These are phyloP conservation scores for Clarias batrachus DNA, from an alignment of 2,113 vertebrate genomes.

Conservation along the genomic window DNA sequence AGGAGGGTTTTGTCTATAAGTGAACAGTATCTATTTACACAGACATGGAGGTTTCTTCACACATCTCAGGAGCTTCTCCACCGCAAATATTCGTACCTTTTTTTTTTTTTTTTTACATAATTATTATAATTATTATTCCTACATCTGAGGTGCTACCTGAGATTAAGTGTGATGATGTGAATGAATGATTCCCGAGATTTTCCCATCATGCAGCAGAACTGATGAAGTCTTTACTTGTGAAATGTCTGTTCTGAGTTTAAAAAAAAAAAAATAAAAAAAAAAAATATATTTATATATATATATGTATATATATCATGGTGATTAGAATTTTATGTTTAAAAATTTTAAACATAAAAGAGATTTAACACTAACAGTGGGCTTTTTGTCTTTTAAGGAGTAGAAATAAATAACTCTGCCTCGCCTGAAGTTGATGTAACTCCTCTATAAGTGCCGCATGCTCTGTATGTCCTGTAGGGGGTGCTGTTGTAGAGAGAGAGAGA, in stretches of 20 bases:
- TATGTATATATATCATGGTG: neutral
- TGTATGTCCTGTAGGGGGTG: neutral
- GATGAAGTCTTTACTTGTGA: neutral
- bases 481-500: neutral
- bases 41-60: neutral
- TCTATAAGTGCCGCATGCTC: neutral
- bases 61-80: neutral
- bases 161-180: neutral
- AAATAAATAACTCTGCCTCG: neutral
- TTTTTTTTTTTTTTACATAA: neutral
- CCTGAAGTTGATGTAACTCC: neutral
- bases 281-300: too few relatives aligned
- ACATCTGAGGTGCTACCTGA: neutral
- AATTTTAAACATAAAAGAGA: too few relatives aligned
- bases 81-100: neutral
- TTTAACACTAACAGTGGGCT: too few relatives aligned
- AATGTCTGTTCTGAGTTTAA: neutral
- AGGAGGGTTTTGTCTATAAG: neutral
- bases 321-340: neutral
- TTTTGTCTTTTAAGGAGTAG: neutral
- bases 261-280: too few relatives aligned
- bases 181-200: neutral
- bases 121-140: neutral
- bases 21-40: neutral
- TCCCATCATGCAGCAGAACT: neutral